Conservation (phyloP, 2,888 invertebrate species). For the Netelia fuscicornis region DNA sequence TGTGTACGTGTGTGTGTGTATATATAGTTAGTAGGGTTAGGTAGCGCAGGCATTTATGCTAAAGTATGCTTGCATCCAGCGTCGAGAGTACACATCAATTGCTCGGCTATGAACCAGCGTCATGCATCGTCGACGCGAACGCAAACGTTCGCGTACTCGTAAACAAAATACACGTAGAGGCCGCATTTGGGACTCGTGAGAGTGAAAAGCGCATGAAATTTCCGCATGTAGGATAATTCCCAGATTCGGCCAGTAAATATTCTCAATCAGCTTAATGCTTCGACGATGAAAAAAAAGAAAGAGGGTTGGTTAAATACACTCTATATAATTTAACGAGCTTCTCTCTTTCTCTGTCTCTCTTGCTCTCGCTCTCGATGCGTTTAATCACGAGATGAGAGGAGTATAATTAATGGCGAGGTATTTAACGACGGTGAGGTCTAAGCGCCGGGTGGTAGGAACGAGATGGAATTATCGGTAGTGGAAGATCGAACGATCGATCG, state of each 20-base stretch:
- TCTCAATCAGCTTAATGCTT: too few relatives aligned
- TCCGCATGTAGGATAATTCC: too few relatives aligned
- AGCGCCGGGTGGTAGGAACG: conserved; percentile 5
- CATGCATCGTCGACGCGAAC: background rate
- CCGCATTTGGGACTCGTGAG: too few relatives aligned
- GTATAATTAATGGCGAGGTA: background rate
- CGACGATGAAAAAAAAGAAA: too few relatives aligned
- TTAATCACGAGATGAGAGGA: conserved; percentile 6
- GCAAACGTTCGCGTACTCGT: background rate
- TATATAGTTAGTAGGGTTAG: background rate
- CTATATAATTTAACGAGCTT: too few relatives aligned
- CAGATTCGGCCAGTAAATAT: too few relatives aligned
- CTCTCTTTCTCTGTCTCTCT: background rate
- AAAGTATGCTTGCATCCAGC: conserved; percentile 38
- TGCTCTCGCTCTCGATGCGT: background rate
- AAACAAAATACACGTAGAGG: too few relatives aligned
- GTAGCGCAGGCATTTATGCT: conserved; percentile 34
- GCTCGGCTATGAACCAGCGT: conserved; percentile 21
- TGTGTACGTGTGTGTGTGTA: background rate
- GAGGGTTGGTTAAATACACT: too few relatives aligned
- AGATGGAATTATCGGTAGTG: conserved; percentile 1
- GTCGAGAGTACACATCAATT: conserved; percentile 36
- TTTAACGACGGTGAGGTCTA: conserved; percentile 25
- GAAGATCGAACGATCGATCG: conserved; percentile 60
- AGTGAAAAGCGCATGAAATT: too few relatives aligned